Evolutionary conservation across 2,797 vertebrate species (phyloP), one percentile per base, ranked within the genome.

Genomic region (Hozukius guyotensis): DNA sequence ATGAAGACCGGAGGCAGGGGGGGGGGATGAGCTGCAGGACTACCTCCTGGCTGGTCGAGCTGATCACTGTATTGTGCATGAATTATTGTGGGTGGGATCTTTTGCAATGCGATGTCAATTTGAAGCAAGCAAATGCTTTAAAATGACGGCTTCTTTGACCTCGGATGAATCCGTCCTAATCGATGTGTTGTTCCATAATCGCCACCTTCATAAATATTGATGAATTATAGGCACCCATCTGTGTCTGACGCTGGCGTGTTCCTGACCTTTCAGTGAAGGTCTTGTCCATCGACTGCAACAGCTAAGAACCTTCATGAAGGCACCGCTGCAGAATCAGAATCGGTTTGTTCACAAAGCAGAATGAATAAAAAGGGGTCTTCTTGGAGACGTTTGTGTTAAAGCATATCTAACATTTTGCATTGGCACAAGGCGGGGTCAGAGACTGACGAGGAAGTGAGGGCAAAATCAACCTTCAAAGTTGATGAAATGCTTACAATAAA

Each of bases 11-110:
- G 75, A 66, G 75, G 73, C 31, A 3, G 24, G n/a, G 46, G 38
- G 53, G 76, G 68, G 36, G 65, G 65, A 2, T 70, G 83, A 32
- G 80, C 75, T 83, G 46, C 77, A 68, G 66, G 72, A 80, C 67
- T 62, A 75, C 79, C 81, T 89, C 77, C 59, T 14, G 90, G 87
- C 82, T 86, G 64, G 87, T 86, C 8, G 61, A 76, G 80, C 67
- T 86, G 79, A 90, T 93, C 81, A 67, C 56, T 29, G 66, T 86
- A 42, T 65, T 77, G 76, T 69, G 72, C 78, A 27, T 59, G 69
- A 71, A 67, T 68, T 55, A 65, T 71, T 1, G 2, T 12, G 9
- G 53, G 22, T 10, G 16, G 8, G 32, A 27, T 72, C 55, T 75
- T 55, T 36, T 61, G 10, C 49, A 49, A 14, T 55, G 2, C 11